Evolutionary conservation across 2,113 vertebrate species (phyloP).

Genomic region (Oxyruncus cristatus): DNA sequence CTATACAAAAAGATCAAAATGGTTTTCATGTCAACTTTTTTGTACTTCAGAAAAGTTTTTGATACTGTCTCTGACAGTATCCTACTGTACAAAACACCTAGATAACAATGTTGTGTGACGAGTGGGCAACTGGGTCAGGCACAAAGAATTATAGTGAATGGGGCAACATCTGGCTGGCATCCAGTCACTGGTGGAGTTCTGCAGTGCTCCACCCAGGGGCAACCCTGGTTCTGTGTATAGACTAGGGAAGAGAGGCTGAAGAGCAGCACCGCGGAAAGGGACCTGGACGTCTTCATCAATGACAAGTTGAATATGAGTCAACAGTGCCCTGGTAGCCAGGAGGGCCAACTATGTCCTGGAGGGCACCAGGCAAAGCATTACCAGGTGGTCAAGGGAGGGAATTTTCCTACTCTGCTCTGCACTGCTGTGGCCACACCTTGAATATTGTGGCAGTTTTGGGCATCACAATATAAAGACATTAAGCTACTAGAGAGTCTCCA

Average conservation of each 20-base stretch:
- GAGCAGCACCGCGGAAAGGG: background rate
- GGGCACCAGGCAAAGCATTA: background rate
- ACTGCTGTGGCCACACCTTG: no score
- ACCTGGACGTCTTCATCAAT: background rate
- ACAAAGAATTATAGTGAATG: background rate
- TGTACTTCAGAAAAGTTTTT: no score
- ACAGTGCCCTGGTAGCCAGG: background rate
- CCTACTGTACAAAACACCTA: no score
- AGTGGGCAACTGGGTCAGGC: background rate
- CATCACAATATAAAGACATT: background rate
- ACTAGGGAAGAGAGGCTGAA: background rate
- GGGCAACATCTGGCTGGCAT: background rate
- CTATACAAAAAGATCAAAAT: no score
- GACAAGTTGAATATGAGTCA: background rate
- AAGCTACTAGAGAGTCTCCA: background rate
- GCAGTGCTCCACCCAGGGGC: background rate
- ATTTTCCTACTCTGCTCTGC: no score
- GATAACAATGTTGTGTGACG: background rate
- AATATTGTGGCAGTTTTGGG: no score
- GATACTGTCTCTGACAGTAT: no score
- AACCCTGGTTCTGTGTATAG: background rate
- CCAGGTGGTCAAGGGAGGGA: no score
- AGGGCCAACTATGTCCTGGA: accelerated
- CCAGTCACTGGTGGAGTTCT: background rate
- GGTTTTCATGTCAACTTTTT: no score